Evolutionary conservation across 64 coral and sea anemone species (phyloP), one percentile per base, ranked within the genome.

Genomic region (Stichodactyla mertensii): DNA sequence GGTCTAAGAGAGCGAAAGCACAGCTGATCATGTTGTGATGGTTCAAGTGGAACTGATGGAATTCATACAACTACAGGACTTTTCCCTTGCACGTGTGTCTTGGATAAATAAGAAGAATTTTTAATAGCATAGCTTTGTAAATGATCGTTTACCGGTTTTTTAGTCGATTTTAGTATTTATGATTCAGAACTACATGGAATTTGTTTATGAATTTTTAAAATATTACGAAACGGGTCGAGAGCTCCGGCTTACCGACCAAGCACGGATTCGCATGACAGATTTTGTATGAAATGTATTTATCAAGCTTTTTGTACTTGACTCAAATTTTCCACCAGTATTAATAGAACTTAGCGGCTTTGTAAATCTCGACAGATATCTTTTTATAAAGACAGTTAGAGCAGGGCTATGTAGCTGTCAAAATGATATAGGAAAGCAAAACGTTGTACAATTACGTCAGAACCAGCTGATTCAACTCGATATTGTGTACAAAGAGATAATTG

Each of bases 1-100:
- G 69, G 56, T 27, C 27, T 74, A 23, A 69, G 18, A 69, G 64
- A 79, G 31, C 51, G 28, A 61, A 28, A 55, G 31, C 77, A 60
- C 89, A 91, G 89, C 89, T 91, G 89, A 91, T 91, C 62, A 19
- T 45, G 53, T 81, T 74, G 87, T 91, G 10, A 16, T 57, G 62
- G 77, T 54, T 86, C 77, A 79, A 19, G 77, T 69, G 77, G 84
- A 91, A 91, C 60, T 80, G 82, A 87, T 87, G 9, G 52, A 84
- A 58, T 69, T 57, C 67, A 87, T 87, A 23, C 51, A 86, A 77
- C 12, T 55, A 55, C 16, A 89, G 58, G 70, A 27, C 69, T 13
- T 74, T 74, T 74, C 24, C 27, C n/a, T 81, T 15, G 78, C 28
- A 80, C 78, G 77, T 79, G 51, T 79, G 27, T 53, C 26, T 81